Conservation (phyloP, 2,888 invertebrate species). For the Caenorhabditis drosophilae region DNA sequence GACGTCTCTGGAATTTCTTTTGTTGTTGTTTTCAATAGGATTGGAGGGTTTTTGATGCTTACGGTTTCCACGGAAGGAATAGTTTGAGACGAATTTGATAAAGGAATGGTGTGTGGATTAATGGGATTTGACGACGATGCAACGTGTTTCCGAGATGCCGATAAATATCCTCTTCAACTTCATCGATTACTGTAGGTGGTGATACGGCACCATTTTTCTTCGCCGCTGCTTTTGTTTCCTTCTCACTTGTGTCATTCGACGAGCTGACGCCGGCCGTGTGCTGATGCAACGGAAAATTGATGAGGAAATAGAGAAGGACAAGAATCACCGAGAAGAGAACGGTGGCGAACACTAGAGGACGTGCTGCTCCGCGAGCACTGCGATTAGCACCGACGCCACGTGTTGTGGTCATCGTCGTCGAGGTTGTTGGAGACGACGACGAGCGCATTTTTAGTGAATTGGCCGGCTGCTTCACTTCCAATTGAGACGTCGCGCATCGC, state of each 20-base stretch:
- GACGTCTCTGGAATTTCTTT: conserved; percentile 23
- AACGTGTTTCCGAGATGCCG: conserved; percentile 23
- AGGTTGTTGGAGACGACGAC: no score
- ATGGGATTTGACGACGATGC: conserved; percentile 45
- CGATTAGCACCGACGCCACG: no score
- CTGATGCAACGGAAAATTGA: conserved; percentile 13
- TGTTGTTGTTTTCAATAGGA: background rate
- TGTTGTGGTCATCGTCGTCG: no score
- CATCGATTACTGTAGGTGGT: conserved; percentile 9
- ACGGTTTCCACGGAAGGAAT: conserved; percentile 39
- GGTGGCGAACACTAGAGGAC: no score
- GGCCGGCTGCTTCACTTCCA: no score
- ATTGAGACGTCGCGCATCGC: no score
- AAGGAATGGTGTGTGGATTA: conserved; percentile 37
- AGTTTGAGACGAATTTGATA: conserved; percentile 45
- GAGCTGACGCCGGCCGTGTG: background rate
- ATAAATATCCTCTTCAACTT: conserved; percentile 22
- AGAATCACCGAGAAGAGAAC: conserved; percentile 34
- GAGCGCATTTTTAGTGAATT: no score
- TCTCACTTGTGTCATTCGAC: background rate
- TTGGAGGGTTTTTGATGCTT: background rate
- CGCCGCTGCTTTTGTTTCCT: conserved; percentile 2
- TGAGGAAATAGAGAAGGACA: conserved; percentile 40
- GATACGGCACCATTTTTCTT: background rate
- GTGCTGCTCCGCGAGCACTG: no score